A percentile compares a stretch with the other conserved stretches of the same genome.
Conservation (phyloP, 2,888 invertebrate species). For the Noctua comes region DNA sequence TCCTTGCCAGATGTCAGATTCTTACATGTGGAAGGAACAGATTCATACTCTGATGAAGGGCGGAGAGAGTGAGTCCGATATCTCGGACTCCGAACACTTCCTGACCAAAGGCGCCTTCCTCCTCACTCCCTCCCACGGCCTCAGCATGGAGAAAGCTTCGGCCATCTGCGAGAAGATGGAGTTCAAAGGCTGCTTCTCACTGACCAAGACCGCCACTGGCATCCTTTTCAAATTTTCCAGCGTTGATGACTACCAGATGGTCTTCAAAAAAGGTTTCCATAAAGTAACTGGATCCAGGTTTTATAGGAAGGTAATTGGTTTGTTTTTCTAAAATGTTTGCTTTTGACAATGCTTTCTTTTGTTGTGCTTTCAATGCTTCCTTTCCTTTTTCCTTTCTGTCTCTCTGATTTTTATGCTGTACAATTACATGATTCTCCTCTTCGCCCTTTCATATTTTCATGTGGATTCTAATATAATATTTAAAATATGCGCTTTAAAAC, state of each 20-base stretch:
- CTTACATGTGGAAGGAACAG: slow-evolving; percentile 90
- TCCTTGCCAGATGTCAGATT: slow-evolving; percentile 85
- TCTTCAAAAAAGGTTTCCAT: slow-evolving; percentile 96
- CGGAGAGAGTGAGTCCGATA: slow-evolving; percentile 95
- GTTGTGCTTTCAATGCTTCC: slow-evolving; percentile 40
- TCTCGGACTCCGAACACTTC: slow-evolving; percentile 94
- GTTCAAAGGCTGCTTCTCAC: slow-evolving; percentile 95
- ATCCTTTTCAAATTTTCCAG: slow-evolving; percentile 97
- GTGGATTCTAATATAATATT: slow-evolving; percentile 5
- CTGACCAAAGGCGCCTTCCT: slow-evolving; percentile 95
- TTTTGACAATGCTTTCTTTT: slow-evolving; percentile 49
- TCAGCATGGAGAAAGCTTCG: slow-evolving; percentile 96
- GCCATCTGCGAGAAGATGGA: slow-evolving; percentile 97
- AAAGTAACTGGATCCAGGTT: slow-evolving; percentile 96
- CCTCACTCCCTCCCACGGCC: slow-evolving; percentile 95
- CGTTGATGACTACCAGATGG: slow-evolving; percentile 96
- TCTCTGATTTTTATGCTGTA: slow-evolving; percentile 9
- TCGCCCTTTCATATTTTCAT: slow-evolving; percentile 69
- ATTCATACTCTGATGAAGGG: slow-evolving; percentile 91
- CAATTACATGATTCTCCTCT: slow-evolving; percentile 65
- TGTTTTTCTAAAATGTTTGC: slow-evolving; percentile 53
- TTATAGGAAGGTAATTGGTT: slow-evolving; percentile 94
- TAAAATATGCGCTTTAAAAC: neutral
- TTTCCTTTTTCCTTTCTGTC: slow-evolving; percentile 32
- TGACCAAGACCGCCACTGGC: slow-evolving; percentile 96